Base-by-base conservation (phyloP, 1,140 invertebrate genomes). In the Scaptomyza montana region DNA sequence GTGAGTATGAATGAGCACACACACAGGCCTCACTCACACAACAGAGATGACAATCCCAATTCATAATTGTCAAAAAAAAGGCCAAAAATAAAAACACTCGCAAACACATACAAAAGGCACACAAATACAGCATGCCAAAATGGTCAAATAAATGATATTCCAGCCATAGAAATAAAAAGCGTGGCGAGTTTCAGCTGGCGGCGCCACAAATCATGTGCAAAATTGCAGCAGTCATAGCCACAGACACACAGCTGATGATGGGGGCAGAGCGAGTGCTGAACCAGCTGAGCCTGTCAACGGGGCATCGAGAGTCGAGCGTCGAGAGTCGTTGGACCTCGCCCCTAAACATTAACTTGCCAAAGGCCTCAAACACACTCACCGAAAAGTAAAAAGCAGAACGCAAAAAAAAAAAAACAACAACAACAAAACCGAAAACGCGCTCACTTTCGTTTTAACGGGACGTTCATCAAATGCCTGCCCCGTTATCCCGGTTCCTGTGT, bases 41-140 rank as follows among this genome's bases (percentile, higher is more conserved):
- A 68, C 62, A 70, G 59, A 74, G 59, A 77, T 64, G 74, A 71
- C 78, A 78, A 75, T 78, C 60, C 64, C 81, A 81, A 85, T 85
- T 87, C 63, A 85, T 85, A 77, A 81, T 80, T 63, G 51, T 77
- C 67, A 28, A 73, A 77, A 66, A 72, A 41, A 50, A 1, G 16
- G 16, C 16, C 16, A 36, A 43, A 61, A 55, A 54, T 19, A 62
- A 62, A 51, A 61, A 43, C 21, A 21, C 21, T 21, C 3, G 6
- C 33, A 8, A 6, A 36, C 33, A 45, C 61, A 28, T 28, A n/a
- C n/a, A n/a, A n/a, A 16, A 33, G 0, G 5, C 30, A 33, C 30
- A 33, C 5, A 33, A 46, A 49, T 49, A 61, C 30, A 46, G 28
- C 28, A 46, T 49, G 25, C n/a, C 10, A 55, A 50, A 65, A 45